These are phyloP conservation scores for Leptarthrus brevirostris DNA, from an alignment of 2,888 invertebrate genomes.

Conservation along the genomic window DNA sequence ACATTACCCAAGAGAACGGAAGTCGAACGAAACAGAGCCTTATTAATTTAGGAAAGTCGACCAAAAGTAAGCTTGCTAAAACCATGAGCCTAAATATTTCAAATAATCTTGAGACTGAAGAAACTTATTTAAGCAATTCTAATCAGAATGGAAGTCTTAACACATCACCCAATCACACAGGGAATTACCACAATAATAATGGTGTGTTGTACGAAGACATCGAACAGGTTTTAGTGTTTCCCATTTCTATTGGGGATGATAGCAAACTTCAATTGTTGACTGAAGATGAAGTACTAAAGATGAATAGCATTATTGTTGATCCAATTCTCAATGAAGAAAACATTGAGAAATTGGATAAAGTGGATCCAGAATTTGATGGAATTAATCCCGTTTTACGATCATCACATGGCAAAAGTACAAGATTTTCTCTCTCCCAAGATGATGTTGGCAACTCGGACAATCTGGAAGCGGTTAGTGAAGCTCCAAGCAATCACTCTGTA, in stretches of 20 bases:
- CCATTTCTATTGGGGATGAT: constrained; percentile 71
- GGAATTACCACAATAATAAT: constrained; percentile 57
- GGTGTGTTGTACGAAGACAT: constrained; percentile 56
- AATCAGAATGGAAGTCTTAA: constrained; percentile 42
- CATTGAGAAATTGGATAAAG: constrained; percentile 59
- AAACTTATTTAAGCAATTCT: constrained; percentile 33
- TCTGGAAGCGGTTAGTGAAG: constrained; percentile 94
- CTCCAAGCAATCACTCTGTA: constrained; percentile 94
- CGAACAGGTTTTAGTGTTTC: constrained; percentile 77
- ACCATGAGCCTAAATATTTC: constrained; percentile 62
- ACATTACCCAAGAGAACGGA: constrained; percentile 6
- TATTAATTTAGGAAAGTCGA: constrained; percentile 64
- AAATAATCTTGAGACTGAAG: constrained; percentile 52
- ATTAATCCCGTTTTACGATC: constrained; percentile 63
- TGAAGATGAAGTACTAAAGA: constrained; percentile 73
- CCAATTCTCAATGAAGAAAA: constrained; percentile 58
- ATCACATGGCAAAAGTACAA: constrained; percentile 71
- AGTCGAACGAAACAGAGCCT: constrained; percentile 61
- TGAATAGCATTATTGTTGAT: constrained; percentile 63
- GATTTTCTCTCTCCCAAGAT: constrained; percentile 88
- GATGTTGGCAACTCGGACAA: constrained; percentile 96
- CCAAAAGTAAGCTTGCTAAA: constrained; percentile 65
- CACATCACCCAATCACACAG: constrained; percentile 59
- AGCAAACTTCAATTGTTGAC: constrained; percentile 76
- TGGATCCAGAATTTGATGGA: constrained; percentile 56